Evolutionary conservation across 2,888 invertebrate species (phyloP).

Genomic region (Aromia moschata): DNA sequence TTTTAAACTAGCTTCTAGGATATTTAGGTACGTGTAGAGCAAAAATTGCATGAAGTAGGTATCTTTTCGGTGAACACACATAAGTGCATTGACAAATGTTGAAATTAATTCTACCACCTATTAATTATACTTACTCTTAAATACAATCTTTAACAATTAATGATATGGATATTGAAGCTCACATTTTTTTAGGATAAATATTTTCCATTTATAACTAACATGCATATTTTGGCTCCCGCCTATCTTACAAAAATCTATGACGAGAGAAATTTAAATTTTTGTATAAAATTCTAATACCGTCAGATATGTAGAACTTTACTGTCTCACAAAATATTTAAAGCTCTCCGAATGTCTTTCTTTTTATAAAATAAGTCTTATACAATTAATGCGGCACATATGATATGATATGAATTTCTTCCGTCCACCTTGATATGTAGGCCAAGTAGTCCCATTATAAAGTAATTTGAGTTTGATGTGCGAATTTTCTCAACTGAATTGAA

Average conservation of each 20-base stretch:
- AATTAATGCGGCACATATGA: slow-evolving; percentile 60
- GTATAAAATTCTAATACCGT: slow-evolving; percentile 34
- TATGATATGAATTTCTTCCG: slow-evolving; percentile 50
- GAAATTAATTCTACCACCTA: slow-evolving; percentile 28
- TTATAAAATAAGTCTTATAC: slow-evolving; percentile 36
- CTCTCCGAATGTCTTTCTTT: slow-evolving; percentile 26
- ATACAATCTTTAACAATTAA: slow-evolving; percentile 39
- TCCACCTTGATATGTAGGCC: slow-evolving; percentile 60
- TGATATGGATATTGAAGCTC: slow-evolving; percentile 58
- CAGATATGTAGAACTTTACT: slow-evolving; percentile 41
- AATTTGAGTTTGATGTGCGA: slow-evolving; percentile 45
- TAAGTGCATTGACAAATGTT: slow-evolving; percentile 56
- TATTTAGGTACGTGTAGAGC: slow-evolving; percentile 58
- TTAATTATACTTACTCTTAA: slow-evolving; percentile 27
- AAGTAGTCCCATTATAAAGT: slow-evolving; percentile 40
- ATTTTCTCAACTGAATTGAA: slow-evolving; percentile 28
- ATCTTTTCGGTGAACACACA: slow-evolving; percentile 34
- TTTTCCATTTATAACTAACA: slow-evolving; percentile 40
- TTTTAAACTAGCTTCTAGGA: slow-evolving; percentile 38
- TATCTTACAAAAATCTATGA: slow-evolving; percentile 33
- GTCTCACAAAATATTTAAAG: slow-evolving; percentile 48
- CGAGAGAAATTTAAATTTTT: slow-evolving; percentile 29
- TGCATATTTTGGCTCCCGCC: slow-evolving; percentile 43
- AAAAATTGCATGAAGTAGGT: slow-evolving; percentile 48
- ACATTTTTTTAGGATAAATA: slow-evolving; percentile 41